These are phyloP conservation scores for Chloroclysta siterata DNA, from an alignment of 2,888 invertebrate genomes.

Conservation along the genomic window DNA sequence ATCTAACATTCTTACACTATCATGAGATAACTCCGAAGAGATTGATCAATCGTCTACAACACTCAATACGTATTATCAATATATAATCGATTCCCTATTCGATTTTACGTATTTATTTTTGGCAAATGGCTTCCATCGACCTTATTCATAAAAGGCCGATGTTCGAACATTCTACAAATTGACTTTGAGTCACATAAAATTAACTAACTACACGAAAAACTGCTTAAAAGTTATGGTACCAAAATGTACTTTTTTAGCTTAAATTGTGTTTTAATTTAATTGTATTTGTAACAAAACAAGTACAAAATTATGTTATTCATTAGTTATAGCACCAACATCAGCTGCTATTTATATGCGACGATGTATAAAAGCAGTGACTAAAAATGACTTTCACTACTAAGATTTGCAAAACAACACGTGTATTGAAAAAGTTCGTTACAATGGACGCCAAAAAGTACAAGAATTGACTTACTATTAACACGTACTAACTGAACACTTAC, in stretches of 20 bases:
- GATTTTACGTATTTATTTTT: constrained; percentile 76
- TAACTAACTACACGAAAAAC: constrained; percentile 64
- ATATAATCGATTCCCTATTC: constrained; percentile 54
- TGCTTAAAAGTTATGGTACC: constrained; percentile 34
- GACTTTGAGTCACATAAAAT: constrained; percentile 74
- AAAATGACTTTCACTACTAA: constrained; percentile 45
- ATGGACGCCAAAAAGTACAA: constrained; percentile 76
- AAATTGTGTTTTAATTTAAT: constrained; percentile 11
- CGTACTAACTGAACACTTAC: constrained; percentile 82
- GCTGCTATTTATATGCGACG: constrained; percentile 68
- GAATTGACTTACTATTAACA: constrained; percentile 75
- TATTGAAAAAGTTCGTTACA: constrained; percentile 39
- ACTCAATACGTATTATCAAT: constrained; percentile 58
- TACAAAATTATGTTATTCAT: constrained; percentile 41
- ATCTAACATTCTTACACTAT: constrained; percentile 69
- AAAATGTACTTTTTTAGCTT: constrained; percentile 20
- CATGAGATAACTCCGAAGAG: constrained; percentile 74
- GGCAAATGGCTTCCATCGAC: constrained; percentile 72
- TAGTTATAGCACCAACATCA: constrained; percentile 81
- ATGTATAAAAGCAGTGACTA: constrained; percentile 63
- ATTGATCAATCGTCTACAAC: constrained; percentile 67
- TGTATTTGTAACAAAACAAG: constrained; percentile 27
- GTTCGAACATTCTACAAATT: constrained; percentile 60
- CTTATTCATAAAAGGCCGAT: constrained; percentile 59
- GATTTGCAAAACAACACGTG: constrained; percentile 28